A percentile compares a stretch with the other conserved stretches of the same genome.
These are phyloP conservation scores for Cheilosia vernalis DNA, from an alignment of 2,888 invertebrate species.

Conservation along the genomic window DNA sequence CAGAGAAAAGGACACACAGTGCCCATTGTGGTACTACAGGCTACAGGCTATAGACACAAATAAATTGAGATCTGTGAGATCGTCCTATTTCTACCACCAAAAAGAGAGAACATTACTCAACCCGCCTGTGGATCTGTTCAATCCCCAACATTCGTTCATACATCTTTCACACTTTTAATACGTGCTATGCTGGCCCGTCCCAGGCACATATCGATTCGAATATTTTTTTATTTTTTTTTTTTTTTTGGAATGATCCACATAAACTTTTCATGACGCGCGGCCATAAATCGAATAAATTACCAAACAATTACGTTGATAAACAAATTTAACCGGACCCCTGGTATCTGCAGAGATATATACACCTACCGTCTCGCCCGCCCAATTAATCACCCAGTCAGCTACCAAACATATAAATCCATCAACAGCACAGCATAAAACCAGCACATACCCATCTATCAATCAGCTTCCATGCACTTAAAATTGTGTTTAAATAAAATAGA, in stretches of 20 bases:
- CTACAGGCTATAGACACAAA: too few species aligned
- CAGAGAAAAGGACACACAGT: too few species aligned
- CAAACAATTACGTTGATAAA: conserved; percentile 53
- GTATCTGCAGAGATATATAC: conserved; percentile 5
- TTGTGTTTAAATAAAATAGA: conserved; percentile 16
- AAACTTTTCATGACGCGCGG: conserved; percentile 33
- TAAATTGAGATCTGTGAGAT: too few species aligned
- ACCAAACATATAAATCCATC: conserved; percentile 69
- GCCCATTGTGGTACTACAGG: too few species aligned
- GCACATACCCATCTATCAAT: conserved; percentile 52
- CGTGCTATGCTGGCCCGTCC: too few species aligned
- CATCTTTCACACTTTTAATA: too few species aligned
- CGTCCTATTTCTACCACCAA: too few species aligned
- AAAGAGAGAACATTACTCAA: too few species aligned
- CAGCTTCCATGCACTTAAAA: conserved; percentile 42
- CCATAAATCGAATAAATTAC: conserved; percentile 42
- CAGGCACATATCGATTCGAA: too few species aligned
- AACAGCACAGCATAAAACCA: conserved; percentile 25
- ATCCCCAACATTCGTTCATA: too few species aligned
- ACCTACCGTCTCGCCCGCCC: conserved; percentile 3
- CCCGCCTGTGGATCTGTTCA: too few species aligned
- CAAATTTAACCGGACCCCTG: conserved; percentile 46
- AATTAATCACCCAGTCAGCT: conserved; percentile 69
- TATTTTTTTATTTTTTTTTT: too few species aligned
- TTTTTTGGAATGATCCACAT: conserved; percentile 1